Evolutionary conservation across 2,888 invertebrate species (phyloP), one percentile per base, ranked within the genome.

Genomic region (Idaea straminata): DNA sequence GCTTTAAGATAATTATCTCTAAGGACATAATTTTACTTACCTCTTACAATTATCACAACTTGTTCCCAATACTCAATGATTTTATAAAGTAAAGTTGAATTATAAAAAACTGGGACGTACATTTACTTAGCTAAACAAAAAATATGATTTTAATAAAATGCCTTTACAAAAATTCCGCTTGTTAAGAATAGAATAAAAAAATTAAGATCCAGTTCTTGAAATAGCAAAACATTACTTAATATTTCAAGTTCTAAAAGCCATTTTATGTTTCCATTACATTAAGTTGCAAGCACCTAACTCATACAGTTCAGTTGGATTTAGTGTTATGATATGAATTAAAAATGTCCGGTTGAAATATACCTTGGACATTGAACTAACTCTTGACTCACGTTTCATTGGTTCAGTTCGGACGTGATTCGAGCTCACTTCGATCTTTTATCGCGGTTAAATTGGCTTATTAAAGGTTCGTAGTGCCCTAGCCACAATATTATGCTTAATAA

Each of bases 381-480:
- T 64, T 62, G 62, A 57, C 34, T 63, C 61, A 59, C 62, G 66
- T 67, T 65, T 58, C 35, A 62, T 61, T 61, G 36, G 62, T 58
- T 15, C 61, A 62, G 62, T 58, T 15, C 59, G 64, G 62, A 69
- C 66, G 66, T 66, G 66, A 65, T 64, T 64, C 36, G 47, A 62
- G 64, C 66, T 62, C 58, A 59, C 47, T 61, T 64, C 36, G 63
- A 64, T 64, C 61, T 63, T 66, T 61, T 64, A 62, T 63, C 63
- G 63, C 13, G 57, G 16, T 59, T 58, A 57, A 15, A 15, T 36
- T 61, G 61, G 59, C 65, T 65, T 63, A 65, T 65, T 65, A 63
- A 64, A 66, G 65, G 64, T 65, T 57, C 60, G 64, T 59, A 64
- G 64, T 62, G 61, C 63, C 10, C 15, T 58, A 4, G 58, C 58